Percentiles rank a stretch among this genome's conserved stretches.
Evolutionary conservation across 2,888 invertebrate genomes (phyloP).

Genomic region (Catocala sponsa): DNA sequence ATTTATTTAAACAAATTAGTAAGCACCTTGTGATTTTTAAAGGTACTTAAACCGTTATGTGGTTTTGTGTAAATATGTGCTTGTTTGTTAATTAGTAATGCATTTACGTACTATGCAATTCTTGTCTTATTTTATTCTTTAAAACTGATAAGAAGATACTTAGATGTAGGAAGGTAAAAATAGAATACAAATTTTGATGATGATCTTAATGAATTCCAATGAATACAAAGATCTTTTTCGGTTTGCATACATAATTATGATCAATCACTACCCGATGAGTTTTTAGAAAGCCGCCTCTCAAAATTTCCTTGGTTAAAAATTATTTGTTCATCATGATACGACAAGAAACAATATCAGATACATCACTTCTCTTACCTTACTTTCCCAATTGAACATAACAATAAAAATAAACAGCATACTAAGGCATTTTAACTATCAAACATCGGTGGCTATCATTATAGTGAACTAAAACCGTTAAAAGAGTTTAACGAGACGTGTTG

Average conservation of each 20-base stretch:
- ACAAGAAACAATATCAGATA: slow-evolving; percentile 12
- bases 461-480: slow-evolving; percentile 5
- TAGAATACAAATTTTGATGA: too few relatives aligned
- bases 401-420: neutral
- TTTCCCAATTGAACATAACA: neutral
- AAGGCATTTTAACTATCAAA: neutral
- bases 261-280: too few relatives aligned
- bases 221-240: too few relatives aligned
- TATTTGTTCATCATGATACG: slow-evolving; percentile 17
- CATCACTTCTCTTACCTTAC: neutral
- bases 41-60: neutral
- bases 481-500: slow-evolving; percentile 18
- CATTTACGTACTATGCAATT: slow-evolving; percentile 1
- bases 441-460: neutral
- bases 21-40: slow-evolving; percentile 7
- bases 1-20: slow-evolving; percentile 31
- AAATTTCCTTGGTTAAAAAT: too few relatives aligned
- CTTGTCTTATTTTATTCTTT: too few relatives aligned
- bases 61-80: neutral
- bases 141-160: too few relatives aligned
- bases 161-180: too few relatives aligned
- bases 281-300: too few relatives aligned
- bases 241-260: too few relatives aligned
- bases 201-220: too few relatives aligned
- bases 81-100: neutral